Base-by-base conservation (phyloP, 2,113 vertebrate species). In the Pomatostomus ruficeps region DNA sequence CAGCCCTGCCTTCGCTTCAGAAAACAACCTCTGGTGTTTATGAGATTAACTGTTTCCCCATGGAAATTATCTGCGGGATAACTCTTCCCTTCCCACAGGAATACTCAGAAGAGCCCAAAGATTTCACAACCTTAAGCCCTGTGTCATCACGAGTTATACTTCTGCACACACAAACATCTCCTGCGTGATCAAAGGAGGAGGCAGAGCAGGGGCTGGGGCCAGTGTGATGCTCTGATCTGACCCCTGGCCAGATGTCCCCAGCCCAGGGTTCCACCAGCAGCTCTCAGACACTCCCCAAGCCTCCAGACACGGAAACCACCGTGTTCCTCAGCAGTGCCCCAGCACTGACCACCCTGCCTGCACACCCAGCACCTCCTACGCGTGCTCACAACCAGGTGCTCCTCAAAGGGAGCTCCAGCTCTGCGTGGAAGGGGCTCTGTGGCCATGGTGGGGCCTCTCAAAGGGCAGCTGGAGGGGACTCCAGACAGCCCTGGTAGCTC, bases 31-130 rank as follows among this genome's bases (percentile, higher is more conserved):
- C 84, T 74, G 72, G 48, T 58, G 68, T 81, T 93, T 59, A 80
- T 25, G 75, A 62, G 43, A 88, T 85, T 66, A 91, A 93, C 85
- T 43, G 19, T 77, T 89, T 93, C 89, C 90, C 68, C 79, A 83
- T 3, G 20, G 88, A 85, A 93, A 52, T 58, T 11, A 66, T 63
- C 58, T 21, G 26, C 93, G 46, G 72, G 57, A 51, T 58, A 90
- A 73, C 71, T 73, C 92, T 88, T 89, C 73, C 61, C 62, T 91
- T 93, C 89, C 94, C 85, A 80, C 67, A 89, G 59, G 71, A 94
- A 74, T 62, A 76, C 46, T 25, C 58, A 72, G 73, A 68, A 54
- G 49, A 80, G 65, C 91, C 92, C 89, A 45, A 36, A 49, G 74
- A 91, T 82, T 94, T 95, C 91, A 86, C 77, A 84, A 78, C 61